Base-by-base conservation (phyloP, 2,888 invertebrate genomes). In the Deilephila elpenor region DNA sequence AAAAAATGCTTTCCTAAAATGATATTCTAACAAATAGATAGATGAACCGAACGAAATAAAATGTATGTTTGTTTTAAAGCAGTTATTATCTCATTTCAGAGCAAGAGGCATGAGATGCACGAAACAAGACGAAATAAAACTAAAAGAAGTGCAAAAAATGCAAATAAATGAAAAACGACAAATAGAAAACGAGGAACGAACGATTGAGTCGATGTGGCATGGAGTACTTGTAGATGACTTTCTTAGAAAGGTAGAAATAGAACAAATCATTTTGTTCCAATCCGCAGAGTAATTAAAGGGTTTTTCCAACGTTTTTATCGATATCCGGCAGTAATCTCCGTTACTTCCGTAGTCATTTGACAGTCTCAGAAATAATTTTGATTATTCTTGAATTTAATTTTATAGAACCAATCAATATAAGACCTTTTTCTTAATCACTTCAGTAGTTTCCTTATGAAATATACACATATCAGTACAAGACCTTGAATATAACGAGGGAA, bases 151-250 rank as follows among this genome's bases (percentile, higher is more conserved):
- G 75, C 93, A 93, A 71, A 89, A 84, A 76, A 77, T 89, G 76
- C 94, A 94, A 78, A 92, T 94, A 81, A 75, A 84, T 72, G 93
- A 94, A 75, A 92, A 86, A 73, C 85, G 80, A 61, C 74, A 74
- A 0, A 91, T 91, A 5, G 89, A 91, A 70, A 77, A 79, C 59
- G 84, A 89, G 71, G 84, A 88, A 62, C 80, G 85, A 56, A 80
- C 88, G 2, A 77, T 86, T 0, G 92, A 94, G 0, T 82, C 80
- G 76, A 87, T 92, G 88, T 94, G 94, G 94, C 93, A 94, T 76
- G 86, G 88, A 44, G 84, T 92, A 1, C 80, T 94, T 2, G 71
- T 92, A 7, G 84, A 91, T 0, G 89, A 93, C 71, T 88, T 90
- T n/a, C 85, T 81, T 56, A 84, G 85, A 59, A 93, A 92, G 87